A percentile compares a stretch with the other conserved stretches of the same genome.
Conservation (phyloP, 2,113 vertebrate species). For the Anser cygnoides region DNA sequence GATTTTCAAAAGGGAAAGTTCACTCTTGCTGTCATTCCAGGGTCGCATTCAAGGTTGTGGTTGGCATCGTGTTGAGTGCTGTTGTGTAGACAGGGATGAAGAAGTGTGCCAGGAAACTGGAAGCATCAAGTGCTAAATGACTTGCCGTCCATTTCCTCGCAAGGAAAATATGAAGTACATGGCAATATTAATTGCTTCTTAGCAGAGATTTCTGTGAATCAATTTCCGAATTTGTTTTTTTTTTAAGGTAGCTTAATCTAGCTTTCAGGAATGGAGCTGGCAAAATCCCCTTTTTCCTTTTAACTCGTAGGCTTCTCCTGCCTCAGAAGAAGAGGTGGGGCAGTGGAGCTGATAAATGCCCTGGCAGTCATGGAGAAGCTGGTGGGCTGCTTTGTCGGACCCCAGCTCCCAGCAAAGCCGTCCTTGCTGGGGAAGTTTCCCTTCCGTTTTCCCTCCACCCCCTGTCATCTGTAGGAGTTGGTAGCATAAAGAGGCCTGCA, state of each 20-base stretch:
- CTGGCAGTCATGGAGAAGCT: fast-evolving
- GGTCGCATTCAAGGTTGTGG: neutral
- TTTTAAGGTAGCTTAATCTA: neutral
- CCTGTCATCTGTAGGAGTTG: neutral
- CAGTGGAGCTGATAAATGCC: neutral
- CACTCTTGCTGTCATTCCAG: neutral
- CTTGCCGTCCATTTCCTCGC: neutral
- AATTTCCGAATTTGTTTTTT: neutral
- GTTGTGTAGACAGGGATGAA: neutral
- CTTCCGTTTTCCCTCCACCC: neutral
- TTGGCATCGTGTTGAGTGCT: neutral
- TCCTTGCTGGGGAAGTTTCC: neutral
- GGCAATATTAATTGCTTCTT: neutral
- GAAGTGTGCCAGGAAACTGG: neutral
- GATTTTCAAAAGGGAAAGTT: neutral
- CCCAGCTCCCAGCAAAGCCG: neutral
- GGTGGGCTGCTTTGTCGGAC: fast-evolving
- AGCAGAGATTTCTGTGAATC: neutral
- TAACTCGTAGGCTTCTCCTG: neutral
- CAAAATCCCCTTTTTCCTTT: neutral
- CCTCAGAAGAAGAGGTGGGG: neutral
- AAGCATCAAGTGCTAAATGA: neutral
- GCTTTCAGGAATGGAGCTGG: neutral
- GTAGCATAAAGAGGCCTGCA: neutral
- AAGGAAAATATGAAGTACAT: neutral